Evolutionary conservation across 2,797 vertebrate species (phyloP).

Genomic region (Benthosema pterotum): DNA sequence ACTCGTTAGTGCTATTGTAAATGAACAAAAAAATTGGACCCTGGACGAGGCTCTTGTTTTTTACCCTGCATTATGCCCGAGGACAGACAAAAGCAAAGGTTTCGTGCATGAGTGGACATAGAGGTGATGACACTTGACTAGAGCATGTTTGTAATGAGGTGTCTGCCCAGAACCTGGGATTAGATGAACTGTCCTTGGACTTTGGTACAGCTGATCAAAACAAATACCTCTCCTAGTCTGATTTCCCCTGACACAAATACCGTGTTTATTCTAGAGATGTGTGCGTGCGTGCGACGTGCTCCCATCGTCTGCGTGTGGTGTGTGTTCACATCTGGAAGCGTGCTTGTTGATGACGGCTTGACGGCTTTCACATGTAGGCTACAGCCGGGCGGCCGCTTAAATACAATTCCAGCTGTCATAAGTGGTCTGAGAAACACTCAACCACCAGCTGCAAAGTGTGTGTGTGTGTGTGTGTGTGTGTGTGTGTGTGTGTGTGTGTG

Average conservation of each 20-base stretch:
- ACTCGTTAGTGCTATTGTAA: too few relatives aligned
- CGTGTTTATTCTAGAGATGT: constrained; percentile 32
- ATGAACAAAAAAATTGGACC: too few relatives aligned
- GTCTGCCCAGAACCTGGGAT: constrained; percentile 41
- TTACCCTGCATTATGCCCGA: too few relatives aligned
- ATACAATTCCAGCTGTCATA: constrained; percentile 31
- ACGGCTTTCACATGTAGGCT: constrained; percentile 31
- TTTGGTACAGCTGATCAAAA: constrained; percentile 21
- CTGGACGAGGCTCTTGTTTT: too few relatives aligned
- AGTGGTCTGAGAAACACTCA: constrained; percentile 20
- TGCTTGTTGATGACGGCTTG: constrained; percentile 41
- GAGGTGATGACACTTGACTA: neutral
- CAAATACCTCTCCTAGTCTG: constrained; percentile 65
- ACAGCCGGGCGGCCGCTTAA: constrained; percentile 54
- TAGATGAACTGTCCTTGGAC: constrained; percentile 40
- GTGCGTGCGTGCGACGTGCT: constrained; percentile 21
- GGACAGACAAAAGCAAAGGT: too few relatives aligned
- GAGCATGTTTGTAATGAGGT: constrained; percentile 53
- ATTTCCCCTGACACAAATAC: constrained; percentile 63
- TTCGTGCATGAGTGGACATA: too few relatives aligned
- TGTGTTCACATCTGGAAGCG: constrained; percentile 71
- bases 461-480: constrained; percentile 1
- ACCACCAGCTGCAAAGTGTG: constrained; percentile 27
- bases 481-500: constrained; percentile 2
- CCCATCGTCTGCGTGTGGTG: constrained; percentile 35